Conservation (phyloP, 2,888 invertebrate species). For the Watsonalla cultraria region DNA sequence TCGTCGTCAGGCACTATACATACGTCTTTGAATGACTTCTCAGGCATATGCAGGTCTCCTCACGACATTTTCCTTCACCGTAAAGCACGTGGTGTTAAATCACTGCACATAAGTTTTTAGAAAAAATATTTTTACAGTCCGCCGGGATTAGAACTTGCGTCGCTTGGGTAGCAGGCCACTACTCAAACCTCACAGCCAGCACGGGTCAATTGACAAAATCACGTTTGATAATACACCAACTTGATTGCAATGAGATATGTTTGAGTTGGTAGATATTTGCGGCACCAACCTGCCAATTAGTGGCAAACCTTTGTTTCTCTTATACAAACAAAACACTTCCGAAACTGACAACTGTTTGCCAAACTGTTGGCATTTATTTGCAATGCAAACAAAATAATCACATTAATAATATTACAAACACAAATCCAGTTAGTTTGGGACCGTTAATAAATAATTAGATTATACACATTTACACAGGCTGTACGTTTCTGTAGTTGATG, state of each 20-base stretch:
- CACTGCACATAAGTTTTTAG: no score
- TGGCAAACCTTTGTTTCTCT: slow-evolving; percentile 14
- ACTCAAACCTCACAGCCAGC: no score
- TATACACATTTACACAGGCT: slow-evolving; percentile 25
- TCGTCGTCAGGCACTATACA: no score
- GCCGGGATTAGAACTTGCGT: no score
- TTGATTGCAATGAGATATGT: slow-evolving; percentile 2
- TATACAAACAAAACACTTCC: slow-evolving; percentile 10
- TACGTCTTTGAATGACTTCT: no score
- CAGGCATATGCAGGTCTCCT: no score
- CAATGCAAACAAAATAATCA: slow-evolving; percentile 37
- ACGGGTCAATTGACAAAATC: neutral
- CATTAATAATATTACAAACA: slow-evolving; percentile 53
- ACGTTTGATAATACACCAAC: neutral
- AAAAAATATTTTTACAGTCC: no score
- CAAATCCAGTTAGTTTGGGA: slow-evolving; percentile 41
- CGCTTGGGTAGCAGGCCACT: no score
- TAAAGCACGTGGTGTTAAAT: no score
- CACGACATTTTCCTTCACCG: no score
- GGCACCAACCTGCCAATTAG: slow-evolving; percentile 8
- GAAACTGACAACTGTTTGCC: slow-evolving; percentile 30
- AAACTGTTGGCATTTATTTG: slow-evolving; percentile 35
- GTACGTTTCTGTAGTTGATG: slow-evolving; percentile 8
- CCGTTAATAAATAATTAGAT: slow-evolving; percentile 29
- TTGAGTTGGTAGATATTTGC: neutral